These are phyloP conservation scores for Eupelmus urozonus DNA, from an alignment of 2,888 invertebrate species.

Conservation along the genomic window DNA sequence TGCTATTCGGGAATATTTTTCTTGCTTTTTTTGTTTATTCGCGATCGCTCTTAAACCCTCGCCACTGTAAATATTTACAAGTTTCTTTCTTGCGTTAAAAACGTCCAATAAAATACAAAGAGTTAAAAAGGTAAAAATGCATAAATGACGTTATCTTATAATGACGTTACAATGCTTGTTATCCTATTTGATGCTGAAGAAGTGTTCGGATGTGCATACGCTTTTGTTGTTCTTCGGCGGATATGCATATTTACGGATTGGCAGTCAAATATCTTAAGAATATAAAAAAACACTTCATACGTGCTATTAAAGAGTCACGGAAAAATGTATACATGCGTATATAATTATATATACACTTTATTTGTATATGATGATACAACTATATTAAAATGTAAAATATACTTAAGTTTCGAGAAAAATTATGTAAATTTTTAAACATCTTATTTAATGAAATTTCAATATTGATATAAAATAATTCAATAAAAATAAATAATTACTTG, in stretches of 20 bases:
- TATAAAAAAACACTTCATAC: constrained; percentile 26
- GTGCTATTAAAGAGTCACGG: constrained; percentile 13
- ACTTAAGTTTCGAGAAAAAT: constrained; percentile 15
- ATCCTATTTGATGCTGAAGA: constrained; percentile 21
- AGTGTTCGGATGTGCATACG: constrained; percentile 20
- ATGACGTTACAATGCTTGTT: constrained; percentile 18
- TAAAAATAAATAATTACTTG: constrained; percentile 1
- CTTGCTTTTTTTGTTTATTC: constrained; percentile 15
- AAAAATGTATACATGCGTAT: constrained; percentile 12
- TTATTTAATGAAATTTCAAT: background rate
- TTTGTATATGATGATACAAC: constrained; percentile 19
- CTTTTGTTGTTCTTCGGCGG: constrained; percentile 53
- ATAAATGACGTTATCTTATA: constrained; percentile 16
- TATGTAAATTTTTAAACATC: background rate
- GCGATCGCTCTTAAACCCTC: constrained; percentile 28
- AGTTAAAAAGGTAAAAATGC: constrained; percentile 46
- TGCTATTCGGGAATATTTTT: constrained; percentile 55
- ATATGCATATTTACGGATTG: constrained; percentile 62
- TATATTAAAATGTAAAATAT: constrained; percentile 35
- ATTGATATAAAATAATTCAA: background rate
- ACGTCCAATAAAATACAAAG: constrained; percentile 42
- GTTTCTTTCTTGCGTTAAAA: constrained; percentile 35
- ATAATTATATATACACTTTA: constrained; percentile 40
- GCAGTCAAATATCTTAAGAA: constrained; percentile 52
- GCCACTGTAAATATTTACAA: constrained; percentile 53